Conservation (phyloP, 2,113 vertebrate genomes). For the Aleadryas rufinucha region DNA sequence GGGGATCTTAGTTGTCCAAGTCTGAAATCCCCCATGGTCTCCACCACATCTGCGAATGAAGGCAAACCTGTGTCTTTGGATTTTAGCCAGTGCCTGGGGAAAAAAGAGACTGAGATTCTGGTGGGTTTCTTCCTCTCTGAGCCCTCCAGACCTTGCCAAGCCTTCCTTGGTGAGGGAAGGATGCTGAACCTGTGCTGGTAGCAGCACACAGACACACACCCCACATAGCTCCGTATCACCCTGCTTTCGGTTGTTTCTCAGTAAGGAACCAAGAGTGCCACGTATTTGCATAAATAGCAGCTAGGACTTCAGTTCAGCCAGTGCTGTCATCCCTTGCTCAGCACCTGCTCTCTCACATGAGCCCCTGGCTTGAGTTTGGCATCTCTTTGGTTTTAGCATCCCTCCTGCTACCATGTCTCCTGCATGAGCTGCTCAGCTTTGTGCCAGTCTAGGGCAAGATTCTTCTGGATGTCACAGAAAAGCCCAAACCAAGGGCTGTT, state of each 20-base stretch:
- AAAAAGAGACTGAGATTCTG: neutral
- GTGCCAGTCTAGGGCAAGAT: neutral
- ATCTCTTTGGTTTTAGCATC: neutral
- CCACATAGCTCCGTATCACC: neutral
- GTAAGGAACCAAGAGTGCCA: neutral
- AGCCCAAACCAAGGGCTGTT: neutral
- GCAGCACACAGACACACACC: neutral
- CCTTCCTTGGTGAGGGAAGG: neutral
- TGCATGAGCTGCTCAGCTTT: neutral
- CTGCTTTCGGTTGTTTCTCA: neutral
- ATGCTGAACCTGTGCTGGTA: neutral
- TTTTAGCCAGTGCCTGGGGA: neutral
- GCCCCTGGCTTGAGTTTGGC: neutral
- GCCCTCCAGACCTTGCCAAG: neutral
- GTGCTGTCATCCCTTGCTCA: neutral
- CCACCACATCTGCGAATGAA: neutral
- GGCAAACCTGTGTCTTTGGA: neutral
- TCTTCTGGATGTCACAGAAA: neutral
- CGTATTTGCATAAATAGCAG: neutral
- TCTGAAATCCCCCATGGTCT: conserved; percentile 4
- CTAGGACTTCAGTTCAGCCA: neutral
- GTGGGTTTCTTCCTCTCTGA: neutral
- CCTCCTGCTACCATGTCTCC: neutral
- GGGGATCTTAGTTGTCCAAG: conserved; percentile 9
- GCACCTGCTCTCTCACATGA: neutral